phyloP scores from a whole-genome alignment of 2,113 vertebrate species.

The Anoplopoma fimbria region DNA sequence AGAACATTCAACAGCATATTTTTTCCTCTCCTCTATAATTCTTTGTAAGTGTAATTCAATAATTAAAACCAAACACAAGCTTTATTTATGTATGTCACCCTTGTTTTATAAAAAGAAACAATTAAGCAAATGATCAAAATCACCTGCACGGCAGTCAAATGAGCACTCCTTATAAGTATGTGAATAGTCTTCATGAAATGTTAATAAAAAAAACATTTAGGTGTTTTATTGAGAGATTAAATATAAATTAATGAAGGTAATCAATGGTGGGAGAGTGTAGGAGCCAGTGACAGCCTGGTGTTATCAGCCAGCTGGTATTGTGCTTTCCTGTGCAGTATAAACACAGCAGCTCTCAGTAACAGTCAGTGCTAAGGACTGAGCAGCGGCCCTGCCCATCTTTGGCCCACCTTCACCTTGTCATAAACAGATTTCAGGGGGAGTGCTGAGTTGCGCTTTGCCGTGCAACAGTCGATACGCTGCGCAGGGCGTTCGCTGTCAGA shows the following conservation, averaged over 20 bases:
- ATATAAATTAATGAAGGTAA: constrained; percentile 40
- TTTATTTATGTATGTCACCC: constrained; percentile 62
- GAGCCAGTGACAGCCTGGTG: constrained; percentile 73
- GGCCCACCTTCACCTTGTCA: constrained; percentile 74
- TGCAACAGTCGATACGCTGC: constrained; percentile 45
- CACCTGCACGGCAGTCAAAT: constrained; percentile 23
- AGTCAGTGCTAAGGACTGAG: constrained; percentile 85
- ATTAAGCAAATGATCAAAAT: constrained; percentile 54
- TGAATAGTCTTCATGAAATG: constrained; percentile 8
- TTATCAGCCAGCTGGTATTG: constrained; percentile 84
- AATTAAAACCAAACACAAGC: constrained; percentile 65
- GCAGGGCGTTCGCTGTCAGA: constrained; percentile 69
- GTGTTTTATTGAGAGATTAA: constrained; percentile 17
- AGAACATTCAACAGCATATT: constrained; percentile 60
- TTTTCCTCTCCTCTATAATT: constrained; percentile 22
- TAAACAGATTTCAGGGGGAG: constrained; percentile 78
- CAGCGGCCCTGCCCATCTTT: constrained; percentile 68
- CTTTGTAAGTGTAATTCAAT: constrained; percentile 55
- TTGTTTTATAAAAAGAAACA: constrained; percentile 45
- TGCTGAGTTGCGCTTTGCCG: constrained; percentile 61
- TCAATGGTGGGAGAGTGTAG: constrained; percentile 17
- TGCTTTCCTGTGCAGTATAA: constrained; percentile 82
- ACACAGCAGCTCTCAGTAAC: constrained; percentile 85
- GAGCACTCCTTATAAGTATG: not conserved
- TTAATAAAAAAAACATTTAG: not conserved